Base-by-base conservation (phyloP, 2,113 vertebrate genomes). In the Oreochromis spilurus region DNA sequence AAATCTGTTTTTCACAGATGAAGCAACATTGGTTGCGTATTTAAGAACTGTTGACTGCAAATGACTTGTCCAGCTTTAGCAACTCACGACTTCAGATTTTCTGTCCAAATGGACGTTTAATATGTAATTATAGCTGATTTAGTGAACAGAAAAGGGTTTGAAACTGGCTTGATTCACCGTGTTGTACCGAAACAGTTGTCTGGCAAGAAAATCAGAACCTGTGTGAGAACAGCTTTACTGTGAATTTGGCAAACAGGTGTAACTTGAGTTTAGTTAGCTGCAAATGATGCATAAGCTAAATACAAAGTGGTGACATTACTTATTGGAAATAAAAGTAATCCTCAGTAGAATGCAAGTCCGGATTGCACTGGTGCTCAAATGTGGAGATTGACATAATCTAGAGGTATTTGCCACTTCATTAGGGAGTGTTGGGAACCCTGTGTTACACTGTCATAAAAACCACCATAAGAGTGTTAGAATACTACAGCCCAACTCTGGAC, bases 91-190 rank as follows among this genome's bases (percentile, higher is more conserved):
- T 48, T 72, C 7, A 70, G 62, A 43, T 70, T 70, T 72, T 72
- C 65, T 16, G 40, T 26, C 0, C 0, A 45, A 45, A 26, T 26
- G 14, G 24, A 29, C 8, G 1, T 45, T 70, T 24, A 16, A 3
- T 24, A 26, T 72, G n/a, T 43, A 13, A 45, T 26, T 26, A 17
- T 0, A 72, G 13, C 4, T 72, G 38, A 43, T 43, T 29, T 5
- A 48, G 70, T 29, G 14, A 75, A 19, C 8, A 75, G 67, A 29
- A 75, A 29, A 3, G 9, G 67, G 67, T 48, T 75, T 11, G 9
- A 75, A 48, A 75, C 24, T 75, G 24, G 40, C 9, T 75, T 4
- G 5, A 3, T 45, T 43, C 36, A 70, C 5, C 1, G 4, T 26
- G 12, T 26, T 0, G 38, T 10, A 26, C 67, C 2, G 1, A 26